These are phyloP conservation scores for Druon quercuslanigerum DNA, from an alignment of 1,140 invertebrate genomes.

Conservation along the genomic window DNA sequence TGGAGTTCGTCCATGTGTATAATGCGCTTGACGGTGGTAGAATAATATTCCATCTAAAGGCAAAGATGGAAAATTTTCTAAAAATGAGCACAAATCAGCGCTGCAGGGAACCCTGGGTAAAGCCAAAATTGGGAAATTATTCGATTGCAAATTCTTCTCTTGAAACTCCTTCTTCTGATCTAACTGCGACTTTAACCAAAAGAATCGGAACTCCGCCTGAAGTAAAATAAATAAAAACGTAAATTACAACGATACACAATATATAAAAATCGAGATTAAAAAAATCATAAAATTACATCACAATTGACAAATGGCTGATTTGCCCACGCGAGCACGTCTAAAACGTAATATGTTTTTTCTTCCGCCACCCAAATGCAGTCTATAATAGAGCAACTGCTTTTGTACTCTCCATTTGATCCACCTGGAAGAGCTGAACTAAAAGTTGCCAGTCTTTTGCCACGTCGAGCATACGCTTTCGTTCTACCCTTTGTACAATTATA, in stretches of 20 bases:
- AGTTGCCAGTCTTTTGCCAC: constrained; percentile 78
- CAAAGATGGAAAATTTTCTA: constrained; percentile 56
- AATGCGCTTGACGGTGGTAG: constrained; percentile 78
- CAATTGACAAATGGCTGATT: constrained; percentile 84
- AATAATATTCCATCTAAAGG: constrained; percentile 80
- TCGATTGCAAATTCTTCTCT: constrained; percentile 63
- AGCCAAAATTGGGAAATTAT: constrained; percentile 76
- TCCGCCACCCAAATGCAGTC: constrained; percentile 87
- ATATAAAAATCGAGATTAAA: not conserved
- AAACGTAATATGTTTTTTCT: constrained; percentile 82
- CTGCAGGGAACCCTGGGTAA: constrained; percentile 74
- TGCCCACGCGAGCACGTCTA: constrained; percentile 91
- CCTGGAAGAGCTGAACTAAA: constrained; percentile 87
- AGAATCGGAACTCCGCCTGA: constrained; percentile 86
- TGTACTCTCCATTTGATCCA: constrained; percentile 74
- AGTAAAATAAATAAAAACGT: constrained; percentile 58
- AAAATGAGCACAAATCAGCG: constrained; percentile 62
- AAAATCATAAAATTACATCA: constrained; percentile 79
- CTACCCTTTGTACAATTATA: constrained; percentile 77
- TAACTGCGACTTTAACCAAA: constrained; percentile 84
- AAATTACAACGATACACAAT: constrained; percentile 24
- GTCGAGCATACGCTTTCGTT: constrained; percentile 84
- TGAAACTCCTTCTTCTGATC: constrained; percentile 76
- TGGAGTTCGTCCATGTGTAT: constrained; percentile 86
- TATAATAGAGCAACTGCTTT: constrained; percentile 78